These are phyloP conservation scores for Nasonia giraulti DNA, from an alignment of 1,140 invertebrate genomes.

Conservation along the genomic window DNA sequence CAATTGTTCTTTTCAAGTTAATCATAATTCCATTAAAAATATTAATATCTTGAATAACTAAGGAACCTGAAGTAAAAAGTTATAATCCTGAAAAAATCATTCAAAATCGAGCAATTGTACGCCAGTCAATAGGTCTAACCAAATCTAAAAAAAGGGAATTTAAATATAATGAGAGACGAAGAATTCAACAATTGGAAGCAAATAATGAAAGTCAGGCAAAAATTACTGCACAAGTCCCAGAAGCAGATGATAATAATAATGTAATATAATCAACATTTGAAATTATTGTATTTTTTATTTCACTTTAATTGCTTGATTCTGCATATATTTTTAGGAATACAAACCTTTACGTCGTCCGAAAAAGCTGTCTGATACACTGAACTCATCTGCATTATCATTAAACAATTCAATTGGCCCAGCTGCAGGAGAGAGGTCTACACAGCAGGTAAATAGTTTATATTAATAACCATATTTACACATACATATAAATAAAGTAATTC, in stretches of 20 bases:
- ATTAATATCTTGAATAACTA: not conserved
- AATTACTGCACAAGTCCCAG: not conserved
- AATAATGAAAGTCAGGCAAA: constrained; percentile 5
- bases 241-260: not conserved
- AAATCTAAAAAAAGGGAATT: constrained; percentile 17
- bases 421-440: not conserved
- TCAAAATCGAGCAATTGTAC: constrained; percentile 13
- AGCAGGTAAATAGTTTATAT: not conserved
- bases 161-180: constrained; percentile 3
- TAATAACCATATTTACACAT: not conserved
- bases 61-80: constrained; percentile 21
- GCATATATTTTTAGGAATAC: constrained; percentile 25
- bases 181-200: constrained; percentile 17
- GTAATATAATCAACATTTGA: not conserved
- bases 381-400: not conserved
- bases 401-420: not conserved
- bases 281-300: not conserved
- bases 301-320: not conserved
- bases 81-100: constrained; percentile 33
- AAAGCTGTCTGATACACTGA: not conserved
- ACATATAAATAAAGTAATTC: not conserved
- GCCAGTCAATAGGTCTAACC: not conserved
- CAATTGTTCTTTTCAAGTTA: not conserved
- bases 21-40: not conserved
- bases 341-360: constrained; percentile 22